phyloP scores from a whole-genome alignment of 35 echinoderm and acorn worm genomes.

The Heliocidaris erythrogramma region DNA sequence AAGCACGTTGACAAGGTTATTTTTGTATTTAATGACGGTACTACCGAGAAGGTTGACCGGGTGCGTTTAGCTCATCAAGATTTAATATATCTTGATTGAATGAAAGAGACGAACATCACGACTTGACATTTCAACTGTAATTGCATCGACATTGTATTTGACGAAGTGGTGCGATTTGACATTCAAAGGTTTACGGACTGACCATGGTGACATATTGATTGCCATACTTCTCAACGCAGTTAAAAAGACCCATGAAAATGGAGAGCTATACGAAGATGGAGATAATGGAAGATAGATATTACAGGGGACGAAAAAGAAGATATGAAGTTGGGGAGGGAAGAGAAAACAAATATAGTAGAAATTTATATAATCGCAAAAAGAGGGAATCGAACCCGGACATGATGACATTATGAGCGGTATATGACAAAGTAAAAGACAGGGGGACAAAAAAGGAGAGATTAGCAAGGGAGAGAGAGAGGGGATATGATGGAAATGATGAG shows the following conservation, averaged over 20 bases:
- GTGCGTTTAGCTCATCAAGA: background rate
- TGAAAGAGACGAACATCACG: background rate
- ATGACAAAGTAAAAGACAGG: background rate
- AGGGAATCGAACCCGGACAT: too few species aligned
- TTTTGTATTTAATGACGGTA: background rate
- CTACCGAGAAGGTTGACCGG: background rate
- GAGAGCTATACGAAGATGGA: too few species aligned
- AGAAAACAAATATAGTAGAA: background rate
- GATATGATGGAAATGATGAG: too few species aligned
- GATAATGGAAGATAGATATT: too few species aligned
- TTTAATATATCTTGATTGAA: background rate
- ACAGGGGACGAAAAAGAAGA: background rate
- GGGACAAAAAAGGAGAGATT: background rate
- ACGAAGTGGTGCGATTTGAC: background rate
- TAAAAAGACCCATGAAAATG: too few species aligned
- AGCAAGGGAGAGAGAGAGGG: background rate
- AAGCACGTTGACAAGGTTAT: background rate
- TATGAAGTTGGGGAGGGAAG: background rate
- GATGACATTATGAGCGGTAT: too few species aligned
- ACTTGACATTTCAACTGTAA: background rate
- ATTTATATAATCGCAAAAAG: too few species aligned
- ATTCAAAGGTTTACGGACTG: background rate
- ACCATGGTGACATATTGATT: too few species aligned
- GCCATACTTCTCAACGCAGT: too few species aligned
- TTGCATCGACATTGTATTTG: background rate